phyloP scores from a whole-genome alignment of 1,140 invertebrate species.

The Rhyzopertha dominica region DNA sequence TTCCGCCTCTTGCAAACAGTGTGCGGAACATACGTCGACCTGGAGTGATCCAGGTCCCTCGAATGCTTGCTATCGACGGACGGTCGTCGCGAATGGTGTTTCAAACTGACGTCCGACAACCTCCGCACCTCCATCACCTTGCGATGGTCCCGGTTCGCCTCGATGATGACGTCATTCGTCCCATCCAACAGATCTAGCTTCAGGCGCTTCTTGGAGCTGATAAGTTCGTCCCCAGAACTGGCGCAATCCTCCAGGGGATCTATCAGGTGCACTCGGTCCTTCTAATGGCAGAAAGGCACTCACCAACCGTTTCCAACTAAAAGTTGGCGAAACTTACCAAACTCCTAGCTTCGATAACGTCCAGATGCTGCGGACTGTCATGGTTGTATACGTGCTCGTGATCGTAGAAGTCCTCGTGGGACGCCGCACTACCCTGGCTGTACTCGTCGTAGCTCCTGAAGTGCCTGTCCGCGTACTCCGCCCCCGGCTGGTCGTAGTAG shows the following conservation, averaged over 20 bases:
- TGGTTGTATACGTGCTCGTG: slow-evolving; percentile 44
- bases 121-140: slow-evolving; percentile 54
- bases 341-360: slow-evolving; percentile 31
- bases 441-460: slow-evolving; percentile 61
- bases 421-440: slow-evolving; percentile 58
- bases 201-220: slow-evolving; percentile 59
- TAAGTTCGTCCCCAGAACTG: slow-evolving; percentile 64
- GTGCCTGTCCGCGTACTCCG: slow-evolving; percentile 38
- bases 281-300: too few relatives aligned
- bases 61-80: slow-evolving; percentile 49
- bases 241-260: slow-evolving; percentile 69
- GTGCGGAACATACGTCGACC: slow-evolving; percentile 35
- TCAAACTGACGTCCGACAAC: slow-evolving; percentile 49
- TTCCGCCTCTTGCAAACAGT: slow-evolving; percentile 45
- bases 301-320: too few relatives aligned
- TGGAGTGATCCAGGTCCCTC: slow-evolving; percentile 30
- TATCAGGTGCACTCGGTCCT: slow-evolving; percentile 62
- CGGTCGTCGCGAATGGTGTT: slow-evolving; percentile 49
- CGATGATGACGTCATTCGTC: slow-evolving; percentile 43
- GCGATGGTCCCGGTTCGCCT: slow-evolving; percentile 47
- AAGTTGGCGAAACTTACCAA: too few relatives aligned
- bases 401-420: slow-evolving; percentile 55
- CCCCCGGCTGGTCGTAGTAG: slow-evolving; percentile 41
- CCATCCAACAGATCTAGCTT: slow-evolving; percentile 55
- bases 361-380: slow-evolving; percentile 2